Percentiles rank a stretch among this genome's conserved stretches.
Conservation (phyloP, 1,140 invertebrate genomes). For the Aporrectodea caliginosa region DNA sequence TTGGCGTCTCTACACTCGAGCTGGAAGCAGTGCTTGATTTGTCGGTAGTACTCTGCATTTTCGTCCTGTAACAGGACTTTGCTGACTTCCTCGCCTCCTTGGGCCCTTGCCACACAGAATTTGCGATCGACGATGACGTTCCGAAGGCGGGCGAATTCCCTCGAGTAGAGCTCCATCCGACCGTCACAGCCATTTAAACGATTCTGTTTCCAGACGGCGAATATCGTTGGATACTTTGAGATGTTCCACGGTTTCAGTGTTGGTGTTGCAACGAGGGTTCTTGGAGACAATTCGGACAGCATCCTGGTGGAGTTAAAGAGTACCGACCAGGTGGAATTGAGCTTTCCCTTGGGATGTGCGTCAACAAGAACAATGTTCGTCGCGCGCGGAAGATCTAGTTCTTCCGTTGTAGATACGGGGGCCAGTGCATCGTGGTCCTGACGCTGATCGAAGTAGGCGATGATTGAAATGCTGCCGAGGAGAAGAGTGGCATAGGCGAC, state of each 20-base stretch:
- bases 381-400: too few relatives aligned
- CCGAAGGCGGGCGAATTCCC: neutral
- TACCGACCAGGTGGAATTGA: too few relatives aligned
- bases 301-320: too few relatives aligned
- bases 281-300: too few relatives aligned
- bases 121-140: neutral
- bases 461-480: neutral
- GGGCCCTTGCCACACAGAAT: neutral
- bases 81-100: neutral
- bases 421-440: too few relatives aligned
- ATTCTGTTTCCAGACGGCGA: neutral
- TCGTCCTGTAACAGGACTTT: neutral
- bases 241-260: slow-evolving; percentile 1
- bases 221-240: neutral
- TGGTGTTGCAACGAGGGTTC: too few relatives aligned
- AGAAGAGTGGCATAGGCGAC: neutral
- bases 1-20: neutral
- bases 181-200: neutral
- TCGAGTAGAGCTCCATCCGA: neutral
- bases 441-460: neutral
- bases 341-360: too few relatives aligned
- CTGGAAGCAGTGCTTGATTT: neutral
- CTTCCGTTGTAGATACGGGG: too few relatives aligned
- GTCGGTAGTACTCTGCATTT: neutral
- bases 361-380: too few relatives aligned